Conservation (phyloP, 2,797 vertebrate species). For the Tenualosa ilisha region DNA sequence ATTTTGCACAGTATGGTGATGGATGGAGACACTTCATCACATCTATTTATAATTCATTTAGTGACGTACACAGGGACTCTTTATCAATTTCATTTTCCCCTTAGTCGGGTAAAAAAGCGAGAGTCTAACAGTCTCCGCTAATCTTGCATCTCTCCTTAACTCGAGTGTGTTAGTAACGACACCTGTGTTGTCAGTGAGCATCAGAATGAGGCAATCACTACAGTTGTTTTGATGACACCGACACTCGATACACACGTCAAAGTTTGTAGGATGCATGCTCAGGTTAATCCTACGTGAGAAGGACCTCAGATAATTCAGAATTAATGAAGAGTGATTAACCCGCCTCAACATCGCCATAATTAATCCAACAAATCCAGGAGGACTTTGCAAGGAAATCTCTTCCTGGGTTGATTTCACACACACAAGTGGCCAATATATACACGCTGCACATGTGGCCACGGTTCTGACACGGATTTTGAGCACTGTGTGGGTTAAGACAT, state of each 20-base stretch:
- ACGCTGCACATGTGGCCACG: neutral
- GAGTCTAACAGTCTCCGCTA: neutral
- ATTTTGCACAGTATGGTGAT: constrained; percentile 47
- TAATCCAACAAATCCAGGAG: constrained; percentile 28
- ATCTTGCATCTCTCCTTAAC: neutral
- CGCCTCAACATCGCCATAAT: constrained; percentile 21
- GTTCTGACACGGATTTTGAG: neutral
- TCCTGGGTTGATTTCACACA: neutral
- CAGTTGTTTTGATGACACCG: neutral
- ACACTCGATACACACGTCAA: neutral
- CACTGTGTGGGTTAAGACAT: neutral
- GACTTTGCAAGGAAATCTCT: neutral
- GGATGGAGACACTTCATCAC: constrained; percentile 42
- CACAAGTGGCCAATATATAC: neutral
- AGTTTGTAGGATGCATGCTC: neutral
- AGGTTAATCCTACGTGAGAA: constrained; percentile 5
- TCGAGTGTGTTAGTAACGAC: neutral
- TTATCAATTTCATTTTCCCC: constrained; percentile 6
- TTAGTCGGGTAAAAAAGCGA: constrained; percentile 1
- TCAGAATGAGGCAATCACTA: neutral
- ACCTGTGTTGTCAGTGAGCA: neutral
- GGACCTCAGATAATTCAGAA: constrained; percentile 27
- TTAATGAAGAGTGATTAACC: constrained; percentile 34
- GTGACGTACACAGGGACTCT: constrained; percentile 19
- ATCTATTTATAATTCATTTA: neutral